Percentiles rank a stretch among this genome's conserved stretches.
These are phyloP conservation scores for Yoshiicerus persimilis DNA, from an alignment of 1,140 invertebrate species.

Conservation along the genomic window DNA sequence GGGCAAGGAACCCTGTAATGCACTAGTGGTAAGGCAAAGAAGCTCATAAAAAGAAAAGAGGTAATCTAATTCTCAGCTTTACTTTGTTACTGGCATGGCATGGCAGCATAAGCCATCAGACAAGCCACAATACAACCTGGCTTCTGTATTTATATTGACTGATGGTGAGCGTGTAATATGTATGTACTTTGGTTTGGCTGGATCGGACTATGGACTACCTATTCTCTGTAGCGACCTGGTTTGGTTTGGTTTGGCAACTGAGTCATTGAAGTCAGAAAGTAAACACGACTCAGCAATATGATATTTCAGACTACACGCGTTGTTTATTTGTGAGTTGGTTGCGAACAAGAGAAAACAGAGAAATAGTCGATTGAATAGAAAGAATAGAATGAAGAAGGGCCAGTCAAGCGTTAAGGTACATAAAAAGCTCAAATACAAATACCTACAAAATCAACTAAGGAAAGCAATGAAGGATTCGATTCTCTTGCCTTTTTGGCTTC, in stretches of 20 bases:
- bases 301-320: neutral
- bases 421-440: neutral
- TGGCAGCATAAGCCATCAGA: neutral
- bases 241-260: neutral
- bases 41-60: slow-evolving; percentile 1
- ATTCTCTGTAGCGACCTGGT: neutral
- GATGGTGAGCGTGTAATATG: no score
- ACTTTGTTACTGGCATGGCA: neutral
- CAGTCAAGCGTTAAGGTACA: slow-evolving; percentile 1
- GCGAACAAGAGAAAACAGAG: neutral
- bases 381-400: slow-evolving; percentile 2
- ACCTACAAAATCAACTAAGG: neutral
- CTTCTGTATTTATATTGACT: neutral
- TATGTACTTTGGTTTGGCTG: neutral
- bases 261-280: neutral
- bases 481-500: neutral
- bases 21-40: neutral
- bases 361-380: neutral
- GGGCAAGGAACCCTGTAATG: no score
- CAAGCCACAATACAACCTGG: neutral
- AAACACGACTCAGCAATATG: neutral
- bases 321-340: neutral
- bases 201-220: neutral
- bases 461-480: slow-evolving; percentile 16
- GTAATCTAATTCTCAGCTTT: slow-evolving; percentile 22